Evolutionary conservation across 2,113 vertebrate species (phyloP), one percentile per base, ranked within the genome.

Genomic region (Microcebus murinus): DNA sequence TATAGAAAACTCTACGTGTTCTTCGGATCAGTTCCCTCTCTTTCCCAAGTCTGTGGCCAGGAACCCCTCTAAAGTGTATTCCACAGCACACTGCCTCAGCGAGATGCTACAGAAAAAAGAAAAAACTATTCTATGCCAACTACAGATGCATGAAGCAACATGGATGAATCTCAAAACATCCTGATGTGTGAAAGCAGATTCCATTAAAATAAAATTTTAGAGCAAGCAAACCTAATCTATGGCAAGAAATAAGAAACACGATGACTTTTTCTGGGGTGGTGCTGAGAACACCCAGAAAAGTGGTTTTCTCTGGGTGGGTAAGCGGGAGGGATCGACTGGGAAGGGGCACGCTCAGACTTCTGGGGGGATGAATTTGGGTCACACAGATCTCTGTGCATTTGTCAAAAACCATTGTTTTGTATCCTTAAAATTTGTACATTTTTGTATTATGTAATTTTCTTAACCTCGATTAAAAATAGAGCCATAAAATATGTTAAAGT

Each of bases 371-470:
- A 94, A 55, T 73, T 21, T 84, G 57, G 12, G 25, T 50, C 77
- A 39, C 11, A 80, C 0, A 34, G 65, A n/a, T 81, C 15, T 80
- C 48, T 48, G 9, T 23, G 31, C 3, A 13, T 67, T 45, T 71
- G n/a, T 89, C 57, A 87, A 70, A 87, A 68, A 21, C 52, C 48
- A 48, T 76, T 34, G 48, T 11, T 67, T n/a, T 29, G 15, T 88
- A 25, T 50, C 8, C 20, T 91, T 70, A 42, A 76, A 67, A 34
- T 48, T 1, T 65, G 45, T 65, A 6, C 12, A 10, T 74, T 92
- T 92, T 94, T 92, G 15, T 63, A 45, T 81, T 70, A 57, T 71
- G 9, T 79, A 48, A 83, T 15, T 68, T 97, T 83, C 52, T 94
- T 29, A 29, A 65, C 9, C 31, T 92, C 63, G 67, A 55, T 45